Evolutionary conservation across 2,113 vertebrate species (phyloP).

Genomic region (Macquaria ambigua): DNA sequence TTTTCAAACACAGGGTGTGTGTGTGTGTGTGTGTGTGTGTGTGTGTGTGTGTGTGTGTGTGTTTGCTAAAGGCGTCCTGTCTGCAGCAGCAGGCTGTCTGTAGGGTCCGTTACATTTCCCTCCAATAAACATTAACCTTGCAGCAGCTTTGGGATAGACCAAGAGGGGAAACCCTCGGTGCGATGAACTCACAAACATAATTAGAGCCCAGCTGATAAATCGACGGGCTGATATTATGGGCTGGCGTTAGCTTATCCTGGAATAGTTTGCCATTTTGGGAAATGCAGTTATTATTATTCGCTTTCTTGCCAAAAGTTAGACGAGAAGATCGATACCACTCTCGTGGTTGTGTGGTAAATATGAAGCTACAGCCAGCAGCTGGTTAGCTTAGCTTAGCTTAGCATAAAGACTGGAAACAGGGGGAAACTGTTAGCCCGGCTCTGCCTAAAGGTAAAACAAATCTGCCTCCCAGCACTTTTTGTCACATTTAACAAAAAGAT

Average conservation of each 20-base stretch:
- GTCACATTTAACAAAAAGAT: no score
- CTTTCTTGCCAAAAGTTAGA: background rate
- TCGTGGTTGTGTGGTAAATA: background rate
- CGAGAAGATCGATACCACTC: background rate
- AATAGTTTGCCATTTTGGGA: background rate
- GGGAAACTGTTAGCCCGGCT: no score
- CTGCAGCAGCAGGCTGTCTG: slow-evolving; percentile 33
- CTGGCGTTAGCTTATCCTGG: background rate
- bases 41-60: slow-evolving; percentile 30
- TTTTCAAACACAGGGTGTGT: slow-evolving; percentile 51
- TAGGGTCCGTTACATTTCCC: slow-evolving; percentile 81
- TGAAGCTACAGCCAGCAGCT: background rate
- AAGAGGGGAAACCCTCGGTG: background rate
- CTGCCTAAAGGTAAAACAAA: no score
- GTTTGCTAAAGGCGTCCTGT: slow-evolving; percentile 65
- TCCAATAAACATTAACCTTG: slow-evolving; percentile 79
- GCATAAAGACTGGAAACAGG: no score
- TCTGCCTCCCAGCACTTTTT: no score
- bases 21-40: background rate
- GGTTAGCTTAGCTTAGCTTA: background rate
- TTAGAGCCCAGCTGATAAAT: background rate
- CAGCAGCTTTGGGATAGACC: background rate
- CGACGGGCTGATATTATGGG: background rate
- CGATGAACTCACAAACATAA: background rate
- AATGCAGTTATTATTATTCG: no score